Evolutionary conservation across 2,113 vertebrate genomes (phyloP), one percentile per base, ranked within the genome.

Genomic region (Phoxinus phoxinus): DNA sequence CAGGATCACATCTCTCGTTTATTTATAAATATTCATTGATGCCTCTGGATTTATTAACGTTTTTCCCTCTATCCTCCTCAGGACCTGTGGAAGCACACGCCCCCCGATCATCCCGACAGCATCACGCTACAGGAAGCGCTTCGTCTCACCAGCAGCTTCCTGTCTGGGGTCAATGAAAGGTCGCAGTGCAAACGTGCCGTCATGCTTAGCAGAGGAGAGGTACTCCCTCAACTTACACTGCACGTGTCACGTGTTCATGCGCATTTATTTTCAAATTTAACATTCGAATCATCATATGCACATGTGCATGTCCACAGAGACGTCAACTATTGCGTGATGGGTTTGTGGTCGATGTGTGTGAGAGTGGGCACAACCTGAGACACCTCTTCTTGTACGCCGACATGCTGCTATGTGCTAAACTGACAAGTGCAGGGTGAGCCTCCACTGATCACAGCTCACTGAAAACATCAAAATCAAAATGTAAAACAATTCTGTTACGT

Each of bases 301-400:
- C 7, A 10, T 84, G 53, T 25, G 27, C 51, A 23, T 6, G 17
- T 76, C 27, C 17, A 1, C 65, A 95, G 95, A 92, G 92, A 13
- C 91, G 94, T 8, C 89, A 93, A 83, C 85, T 95, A 88, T 90
- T 95, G 77, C 92, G 93, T 13, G 95, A 95, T n/a, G 90, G 92
- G 44, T 95, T 95, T 32, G 88, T 95, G 58, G 92, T 95, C 87
- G 91, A 95, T 12, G 75, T 46, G 11, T 91, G 67, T 23, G 93
- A 95, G 3, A 90, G 90, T 0, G 93, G 91, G 1, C 91, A 89
- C 25, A 89, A 63, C 82, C 86, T 95, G 51, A 92, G 94, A 11
- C 95, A 95, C 76, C 88, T 95, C 77, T 95, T 95, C 89, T 91
- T 95, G 0, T 95, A 94, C 90, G 94, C 94, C 0, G 94, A 95